Conservation (phyloP, 2,797 vertebrate species). For the Fratercula arctica region DNA sequence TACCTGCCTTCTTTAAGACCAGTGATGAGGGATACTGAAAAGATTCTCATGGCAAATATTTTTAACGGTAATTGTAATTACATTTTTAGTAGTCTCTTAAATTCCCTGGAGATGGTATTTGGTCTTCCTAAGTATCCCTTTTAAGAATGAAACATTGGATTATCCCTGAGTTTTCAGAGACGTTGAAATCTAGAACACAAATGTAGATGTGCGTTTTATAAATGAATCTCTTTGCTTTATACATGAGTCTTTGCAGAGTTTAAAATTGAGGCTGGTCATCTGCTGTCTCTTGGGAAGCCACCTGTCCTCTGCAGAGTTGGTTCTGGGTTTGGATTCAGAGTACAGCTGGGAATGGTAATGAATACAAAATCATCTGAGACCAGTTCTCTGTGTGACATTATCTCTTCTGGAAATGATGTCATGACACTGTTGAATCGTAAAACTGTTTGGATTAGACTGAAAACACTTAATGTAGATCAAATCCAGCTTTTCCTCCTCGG, state of each 20-base stretch:
- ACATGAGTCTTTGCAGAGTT: background rate
- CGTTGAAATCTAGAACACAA: background rate
- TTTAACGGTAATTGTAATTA: background rate
- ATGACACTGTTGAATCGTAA: background rate
- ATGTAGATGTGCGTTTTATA: background rate
- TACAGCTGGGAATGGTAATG: background rate
- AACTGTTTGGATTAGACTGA: background rate
- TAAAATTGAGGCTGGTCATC: background rate
- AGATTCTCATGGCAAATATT: background rate
- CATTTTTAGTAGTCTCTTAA: background rate
- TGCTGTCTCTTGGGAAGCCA: background rate
- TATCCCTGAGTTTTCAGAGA: background rate
- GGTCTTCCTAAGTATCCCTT: background rate
- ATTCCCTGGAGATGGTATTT: background rate
- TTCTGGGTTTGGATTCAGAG: background rate
- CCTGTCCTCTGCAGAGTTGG: background rate
- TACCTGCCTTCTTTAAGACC: background rate
- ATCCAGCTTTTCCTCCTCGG: background rate
- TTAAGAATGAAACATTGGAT: background rate
- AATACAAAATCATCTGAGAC: background rate
- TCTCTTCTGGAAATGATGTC: background rate
- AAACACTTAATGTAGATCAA: background rate
- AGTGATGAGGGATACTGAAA: background rate
- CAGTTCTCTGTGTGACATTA: background rate
- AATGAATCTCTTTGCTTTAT: background rate